Conservation (phyloP, 2,888 invertebrate species). For the Campaea margaritaria region DNA sequence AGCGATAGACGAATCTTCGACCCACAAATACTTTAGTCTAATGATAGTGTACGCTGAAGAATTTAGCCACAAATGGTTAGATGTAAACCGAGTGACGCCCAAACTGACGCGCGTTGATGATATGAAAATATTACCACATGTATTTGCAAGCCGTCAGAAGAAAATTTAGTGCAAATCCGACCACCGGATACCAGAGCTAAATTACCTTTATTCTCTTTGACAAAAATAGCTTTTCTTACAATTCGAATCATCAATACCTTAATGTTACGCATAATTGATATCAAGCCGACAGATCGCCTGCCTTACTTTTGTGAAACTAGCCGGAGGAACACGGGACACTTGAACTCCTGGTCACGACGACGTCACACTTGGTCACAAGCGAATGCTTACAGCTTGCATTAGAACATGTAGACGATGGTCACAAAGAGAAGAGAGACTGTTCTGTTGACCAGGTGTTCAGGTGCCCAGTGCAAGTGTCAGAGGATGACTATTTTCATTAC, state of each 20-base stretch:
- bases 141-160: constrained; percentile 23
- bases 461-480: constrained; percentile 56
- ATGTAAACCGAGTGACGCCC: not conserved
- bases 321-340: constrained; percentile 2
- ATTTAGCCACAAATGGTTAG: not conserved
- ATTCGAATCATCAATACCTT: constrained; percentile 65
- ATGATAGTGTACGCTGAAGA: not conserved
- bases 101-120: not conserved
- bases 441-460: constrained; percentile 38
- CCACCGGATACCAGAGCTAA: constrained; percentile 78
- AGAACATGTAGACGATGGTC: not conserved
- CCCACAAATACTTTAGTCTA: constrained; percentile 40
- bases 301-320: constrained; percentile 38
- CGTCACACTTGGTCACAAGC: not conserved
- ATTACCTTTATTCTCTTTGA: constrained; percentile 73
- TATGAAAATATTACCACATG: constrained; percentile 18
- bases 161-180: constrained; percentile 57
- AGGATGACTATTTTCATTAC: constrained; percentile 72
- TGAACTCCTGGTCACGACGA: constrained; percentile 6
- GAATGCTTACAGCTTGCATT: not conserved
- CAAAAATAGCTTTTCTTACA: constrained; percentile 82
- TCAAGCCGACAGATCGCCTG: constrained; percentile 61
- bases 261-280: constrained; percentile 75
- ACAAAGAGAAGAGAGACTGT: not conserved
- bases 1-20: constrained; percentile 43